A percentile compares a stretch with the other conserved stretches of the same genome.
Evolutionary conservation across 2,797 vertebrate genomes (phyloP).

Genomic region (Aotus griseimembra): DNA sequence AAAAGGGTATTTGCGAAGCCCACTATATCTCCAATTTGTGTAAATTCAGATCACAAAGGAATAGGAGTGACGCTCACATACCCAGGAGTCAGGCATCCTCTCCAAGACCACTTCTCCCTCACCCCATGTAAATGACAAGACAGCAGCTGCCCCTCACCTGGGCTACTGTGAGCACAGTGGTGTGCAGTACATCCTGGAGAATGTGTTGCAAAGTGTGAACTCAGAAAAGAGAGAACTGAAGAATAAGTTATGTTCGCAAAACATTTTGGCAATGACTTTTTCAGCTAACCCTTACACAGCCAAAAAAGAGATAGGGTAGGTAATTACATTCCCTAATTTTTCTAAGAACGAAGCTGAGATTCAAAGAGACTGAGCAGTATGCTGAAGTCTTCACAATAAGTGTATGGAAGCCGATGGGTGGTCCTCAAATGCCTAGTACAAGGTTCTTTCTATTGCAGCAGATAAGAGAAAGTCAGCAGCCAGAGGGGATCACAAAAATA

Average conservation of each 20-base stretch:
- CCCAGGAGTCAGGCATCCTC: too few species aligned
- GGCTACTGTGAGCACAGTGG: accelerated
- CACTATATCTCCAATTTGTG: not conserved
- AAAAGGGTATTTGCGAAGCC: not conserved
- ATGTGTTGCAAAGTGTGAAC: not conserved
- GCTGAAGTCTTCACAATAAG: not conserved
- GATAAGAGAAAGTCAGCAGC: not conserved
- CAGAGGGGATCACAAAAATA: not conserved
- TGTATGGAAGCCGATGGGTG: not conserved
- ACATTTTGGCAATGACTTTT: not conserved
- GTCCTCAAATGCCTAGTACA: too few species aligned
- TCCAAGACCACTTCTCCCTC: accelerated
- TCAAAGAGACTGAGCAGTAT: not conserved
- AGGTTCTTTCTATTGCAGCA: not conserved
- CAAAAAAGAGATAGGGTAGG: not conserved
- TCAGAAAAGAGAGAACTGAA: not conserved
- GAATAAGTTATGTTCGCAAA: not conserved
- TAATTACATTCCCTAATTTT: not conserved
- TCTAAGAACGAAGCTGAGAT: not conserved
- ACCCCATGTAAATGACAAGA: not conserved
- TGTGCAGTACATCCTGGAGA: accelerated
- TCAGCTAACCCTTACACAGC: not conserved
- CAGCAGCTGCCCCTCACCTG: not conserved
- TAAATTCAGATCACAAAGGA: not conserved
- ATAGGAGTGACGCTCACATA: not conserved